phyloP scores from a whole-genome alignment of 2,797 vertebrate genomes.

The Platyrinchus mystaceus region DNA sequence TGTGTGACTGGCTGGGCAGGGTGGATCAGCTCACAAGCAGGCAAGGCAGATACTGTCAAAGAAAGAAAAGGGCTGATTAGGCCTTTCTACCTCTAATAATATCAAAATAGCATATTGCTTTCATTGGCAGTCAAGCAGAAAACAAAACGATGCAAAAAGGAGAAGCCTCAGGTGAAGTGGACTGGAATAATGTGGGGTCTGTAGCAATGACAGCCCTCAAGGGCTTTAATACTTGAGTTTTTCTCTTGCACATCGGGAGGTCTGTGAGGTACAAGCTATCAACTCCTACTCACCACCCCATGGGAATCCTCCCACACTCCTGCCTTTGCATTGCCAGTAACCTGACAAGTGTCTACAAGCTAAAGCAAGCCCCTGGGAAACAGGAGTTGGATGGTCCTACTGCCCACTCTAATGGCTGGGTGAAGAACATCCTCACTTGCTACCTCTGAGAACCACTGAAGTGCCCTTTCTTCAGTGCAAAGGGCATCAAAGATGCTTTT shows the following conservation, averaged over 20 bases:
- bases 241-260: not conserved
- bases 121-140: conserved; percentile 36
- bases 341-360: not conserved
- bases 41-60: not conserved
- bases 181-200: conserved; percentile 35
- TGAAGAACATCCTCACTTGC: not conserved
- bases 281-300: not conserved
- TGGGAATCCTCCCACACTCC: not conserved
- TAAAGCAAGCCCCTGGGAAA: not conserved
- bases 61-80: conserved; percentile 37
- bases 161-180: conserved; percentile 14
- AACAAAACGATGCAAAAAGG: not conserved
- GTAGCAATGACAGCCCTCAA: not conserved
- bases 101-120: conserved; percentile 46
- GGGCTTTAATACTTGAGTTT: not conserved
- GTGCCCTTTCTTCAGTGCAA: not conserved
- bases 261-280: conserved; percentile 5
- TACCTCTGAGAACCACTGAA: not conserved
- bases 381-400: not conserved
- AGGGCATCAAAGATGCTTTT: not conserved
- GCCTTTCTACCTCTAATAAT: conserved; percentile 14
- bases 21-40: not conserved
- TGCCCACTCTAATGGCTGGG: not conserved
- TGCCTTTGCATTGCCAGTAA: not conserved
- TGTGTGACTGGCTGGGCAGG: not conserved